These are phyloP conservation scores for Ditylenchus weischeri DNA, from an alignment of 2,888 invertebrate genomes.

Conservation along the genomic window DNA sequence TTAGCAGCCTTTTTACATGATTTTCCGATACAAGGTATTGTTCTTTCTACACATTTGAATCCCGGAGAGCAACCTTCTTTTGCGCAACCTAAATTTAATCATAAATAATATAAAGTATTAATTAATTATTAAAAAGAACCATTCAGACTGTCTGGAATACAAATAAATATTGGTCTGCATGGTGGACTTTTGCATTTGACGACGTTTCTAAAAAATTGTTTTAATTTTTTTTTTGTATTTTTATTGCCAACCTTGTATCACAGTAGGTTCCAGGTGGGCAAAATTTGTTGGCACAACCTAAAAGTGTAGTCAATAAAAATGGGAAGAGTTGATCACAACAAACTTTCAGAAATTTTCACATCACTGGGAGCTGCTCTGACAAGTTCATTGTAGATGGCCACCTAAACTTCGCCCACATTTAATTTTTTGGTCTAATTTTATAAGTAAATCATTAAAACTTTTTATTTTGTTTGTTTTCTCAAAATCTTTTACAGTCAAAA, in stretches of 20 bases:
- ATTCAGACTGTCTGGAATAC: slow-evolving; percentile 25
- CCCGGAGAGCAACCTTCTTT: slow-evolving; percentile 19
- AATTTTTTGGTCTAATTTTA: no score
- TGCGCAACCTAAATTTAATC: slow-evolving; percentile 27
- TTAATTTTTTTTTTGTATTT: no score
- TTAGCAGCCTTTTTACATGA: slow-evolving; percentile 30
- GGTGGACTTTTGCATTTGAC: slow-evolving; percentile 29
- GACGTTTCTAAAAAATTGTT: slow-evolving; percentile 12
- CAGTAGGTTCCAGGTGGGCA: slow-evolving; percentile 34
- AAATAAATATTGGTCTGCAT: slow-evolving; percentile 28
- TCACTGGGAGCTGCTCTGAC: no score
- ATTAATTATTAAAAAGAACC: slow-evolving; percentile 14
- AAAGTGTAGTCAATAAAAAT: no score
- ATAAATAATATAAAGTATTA: no score
- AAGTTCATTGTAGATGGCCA: no score
- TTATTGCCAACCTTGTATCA: slow-evolving; percentile 12
- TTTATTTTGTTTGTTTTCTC: no score
- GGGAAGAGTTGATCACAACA: background rate
- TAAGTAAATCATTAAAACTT: no score
- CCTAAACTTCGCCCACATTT: no score
- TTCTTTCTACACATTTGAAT: slow-evolving; percentile 29
- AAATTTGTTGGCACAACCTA: slow-evolving; percentile 32
- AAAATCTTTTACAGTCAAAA: no score
- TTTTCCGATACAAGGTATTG: slow-evolving; percentile 30
- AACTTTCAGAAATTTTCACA: slow-evolving; percentile 5